Conservation (phyloP, 2,797 vertebrate genomes). For the Propithecus perrieri region DNA sequence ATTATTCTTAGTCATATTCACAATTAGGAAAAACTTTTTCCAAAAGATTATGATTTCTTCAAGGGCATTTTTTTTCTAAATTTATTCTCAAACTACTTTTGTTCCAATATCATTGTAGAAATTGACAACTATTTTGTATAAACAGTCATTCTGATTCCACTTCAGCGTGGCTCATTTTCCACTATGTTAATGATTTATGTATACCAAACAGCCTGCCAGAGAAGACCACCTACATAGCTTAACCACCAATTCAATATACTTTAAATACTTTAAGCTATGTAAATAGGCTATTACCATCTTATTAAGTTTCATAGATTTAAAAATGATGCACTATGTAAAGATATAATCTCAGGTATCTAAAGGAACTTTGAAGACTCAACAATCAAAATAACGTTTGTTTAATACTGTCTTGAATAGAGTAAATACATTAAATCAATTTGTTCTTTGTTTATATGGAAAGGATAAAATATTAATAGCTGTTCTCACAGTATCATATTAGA, state of each 20-base stretch:
- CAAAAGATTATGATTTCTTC: not conserved
- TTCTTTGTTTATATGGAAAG: not conserved
- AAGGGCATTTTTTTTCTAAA: not conserved
- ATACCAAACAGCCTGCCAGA: not conserved
- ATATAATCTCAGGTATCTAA: not conserved
- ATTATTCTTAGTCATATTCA: not conserved
- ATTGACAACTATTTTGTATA: not conserved
- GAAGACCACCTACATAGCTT: not conserved
- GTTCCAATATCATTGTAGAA: not conserved
- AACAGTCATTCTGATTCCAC: not conserved
- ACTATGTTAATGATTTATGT: conserved; percentile 43
- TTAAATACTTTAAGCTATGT: not conserved
- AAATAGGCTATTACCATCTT: not conserved
- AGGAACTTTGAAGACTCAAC: not conserved
- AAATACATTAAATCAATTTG: not conserved
- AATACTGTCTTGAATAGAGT: not conserved
- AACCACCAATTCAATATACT: not conserved
- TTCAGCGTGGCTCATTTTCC: conserved; percentile 20
- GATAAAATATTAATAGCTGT: not conserved
- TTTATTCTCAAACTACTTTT: conserved; percentile 51
- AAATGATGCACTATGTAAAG: not conserved
- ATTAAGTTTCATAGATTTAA: not conserved
- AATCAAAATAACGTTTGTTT: not conserved
- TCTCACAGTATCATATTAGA: not conserved
- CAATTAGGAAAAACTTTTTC: not conserved